These are phyloP conservation scores for Corvus hawaiiensis DNA, from an alignment of 2,113 vertebrate species.

Conservation along the genomic window DNA sequence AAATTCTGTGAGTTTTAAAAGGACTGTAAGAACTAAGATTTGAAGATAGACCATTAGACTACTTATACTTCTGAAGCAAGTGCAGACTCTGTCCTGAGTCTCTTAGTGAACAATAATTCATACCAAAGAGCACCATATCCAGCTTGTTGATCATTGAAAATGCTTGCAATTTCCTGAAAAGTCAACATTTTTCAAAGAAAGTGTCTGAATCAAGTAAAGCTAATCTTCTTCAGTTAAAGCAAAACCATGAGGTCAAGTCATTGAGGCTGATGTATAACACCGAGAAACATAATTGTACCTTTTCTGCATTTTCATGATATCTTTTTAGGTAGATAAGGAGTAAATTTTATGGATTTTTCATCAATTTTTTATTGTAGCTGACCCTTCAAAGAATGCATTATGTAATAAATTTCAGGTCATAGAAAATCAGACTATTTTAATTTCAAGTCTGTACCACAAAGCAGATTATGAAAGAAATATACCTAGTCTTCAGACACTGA, in stretches of 20 bases:
- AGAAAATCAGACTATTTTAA: not conserved
- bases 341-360: not conserved
- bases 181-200: constrained; percentile 3
- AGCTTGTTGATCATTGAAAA: not conserved
- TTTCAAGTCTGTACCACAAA: not conserved
- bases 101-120: not conserved
- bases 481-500: not conserved
- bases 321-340: not conserved
- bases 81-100: not conserved
- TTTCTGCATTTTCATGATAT: not conserved
- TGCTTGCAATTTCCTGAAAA: not conserved
- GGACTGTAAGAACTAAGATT: not conserved
- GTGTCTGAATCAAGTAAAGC: not conserved
- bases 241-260: not conserved
- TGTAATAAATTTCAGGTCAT: not conserved
- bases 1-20: not conserved
- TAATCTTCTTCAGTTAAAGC: not conserved
- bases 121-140: not conserved
- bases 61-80: not conserved
- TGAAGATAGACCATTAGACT: not conserved
- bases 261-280: not conserved
- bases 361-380: not conserved
- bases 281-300: not conserved
- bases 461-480: not conserved
- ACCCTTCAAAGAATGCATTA: not conserved